phyloP scores from a whole-genome alignment of 1,140 invertebrate genomes.

The Ceratoteleas bidentatus region DNA sequence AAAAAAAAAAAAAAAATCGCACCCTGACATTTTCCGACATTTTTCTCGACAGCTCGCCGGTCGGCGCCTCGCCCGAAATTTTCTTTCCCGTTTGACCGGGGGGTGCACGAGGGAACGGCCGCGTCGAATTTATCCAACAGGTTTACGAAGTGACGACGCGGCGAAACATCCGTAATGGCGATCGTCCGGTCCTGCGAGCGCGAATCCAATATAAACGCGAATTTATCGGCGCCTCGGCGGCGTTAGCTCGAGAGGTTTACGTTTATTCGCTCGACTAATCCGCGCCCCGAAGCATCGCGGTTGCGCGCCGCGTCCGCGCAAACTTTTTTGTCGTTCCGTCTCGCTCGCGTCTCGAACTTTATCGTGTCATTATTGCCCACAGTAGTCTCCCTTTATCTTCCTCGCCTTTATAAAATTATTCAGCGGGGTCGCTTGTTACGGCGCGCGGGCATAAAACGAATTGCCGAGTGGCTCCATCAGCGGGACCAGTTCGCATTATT shows the following conservation, averaged over 20 bases:
- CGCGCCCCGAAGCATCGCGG: constrained; percentile 61
- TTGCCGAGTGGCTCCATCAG: constrained; percentile 34
- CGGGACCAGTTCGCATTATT: constrained; percentile 43
- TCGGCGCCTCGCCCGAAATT: too few species aligned
- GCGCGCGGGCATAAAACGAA: constrained; percentile 21
- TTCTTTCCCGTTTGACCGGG: too few species aligned
- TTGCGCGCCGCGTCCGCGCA: constrained; percentile 9
- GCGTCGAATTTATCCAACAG: constrained; percentile 74
- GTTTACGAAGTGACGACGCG: constrained; percentile 80
- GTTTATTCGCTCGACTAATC: constrained; percentile 79
- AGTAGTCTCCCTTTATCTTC: constrained; percentile 48
- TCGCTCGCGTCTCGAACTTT: constrained; percentile 38
- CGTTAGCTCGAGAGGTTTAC: constrained; percentile 78
- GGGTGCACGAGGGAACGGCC: constrained; percentile 59
- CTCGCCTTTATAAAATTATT: constrained; percentile 42
- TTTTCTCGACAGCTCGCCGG: too few species aligned
- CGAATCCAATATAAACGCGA: constrained; percentile 79
- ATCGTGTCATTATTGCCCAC: constrained; percentile 35
- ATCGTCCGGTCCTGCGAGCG: constrained; percentile 36
- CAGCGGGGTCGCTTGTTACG: constrained; percentile 25
- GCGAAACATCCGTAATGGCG: constrained; percentile 75
- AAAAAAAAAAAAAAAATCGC: too few species aligned
- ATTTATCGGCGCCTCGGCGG: constrained; percentile 74
- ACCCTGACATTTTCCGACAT: too few species aligned
- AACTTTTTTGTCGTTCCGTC: too few species aligned